phyloP scores from a whole-genome alignment of 2,888 invertebrate genomes.

The Galerucella calmariensis region DNA sequence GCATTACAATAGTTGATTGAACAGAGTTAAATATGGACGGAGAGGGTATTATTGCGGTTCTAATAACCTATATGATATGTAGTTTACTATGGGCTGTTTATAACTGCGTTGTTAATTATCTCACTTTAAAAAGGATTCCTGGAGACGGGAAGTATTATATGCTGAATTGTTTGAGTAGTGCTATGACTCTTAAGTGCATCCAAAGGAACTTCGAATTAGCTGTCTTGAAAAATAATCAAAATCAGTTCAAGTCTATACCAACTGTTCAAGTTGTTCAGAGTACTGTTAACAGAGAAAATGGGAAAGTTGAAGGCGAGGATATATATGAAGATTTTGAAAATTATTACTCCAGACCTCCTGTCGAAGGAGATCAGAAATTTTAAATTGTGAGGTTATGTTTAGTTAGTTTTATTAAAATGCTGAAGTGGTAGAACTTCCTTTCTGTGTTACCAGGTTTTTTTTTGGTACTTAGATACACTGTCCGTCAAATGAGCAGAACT shows the following conservation, averaged over 20 bases:
- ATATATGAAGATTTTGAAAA: conserved; percentile 18
- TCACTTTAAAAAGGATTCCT: conserved; percentile 9
- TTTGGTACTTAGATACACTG: no score
- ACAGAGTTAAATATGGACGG: conserved; percentile 20
- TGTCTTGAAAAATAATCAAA: background rate
- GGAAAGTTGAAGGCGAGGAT: background rate
- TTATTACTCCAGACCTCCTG: background rate
- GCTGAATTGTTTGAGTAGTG: conserved; percentile 13
- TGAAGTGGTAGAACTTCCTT: no score
- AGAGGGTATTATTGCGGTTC: conserved; percentile 7
- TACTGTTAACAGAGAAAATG: background rate
- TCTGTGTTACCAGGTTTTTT: no score
- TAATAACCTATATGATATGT: conserved; percentile 25
- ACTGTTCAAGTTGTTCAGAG: background rate
- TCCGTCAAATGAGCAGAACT: no score
- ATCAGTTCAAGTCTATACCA: background rate
- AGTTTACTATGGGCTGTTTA: conserved; percentile 7
- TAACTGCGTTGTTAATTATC: conserved; percentile 16
- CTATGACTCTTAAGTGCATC: conserved; percentile 3
- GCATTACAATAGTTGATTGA: conserved; percentile 16
- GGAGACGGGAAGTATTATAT: conserved; percentile 5
- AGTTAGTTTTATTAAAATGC: background rate
- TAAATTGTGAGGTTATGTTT: background rate
- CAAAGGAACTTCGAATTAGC: background rate
- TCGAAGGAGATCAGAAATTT: background rate